Evolutionary conservation across 2,888 invertebrate genomes (phyloP).

Genomic region (Laothoe populi): DNA sequence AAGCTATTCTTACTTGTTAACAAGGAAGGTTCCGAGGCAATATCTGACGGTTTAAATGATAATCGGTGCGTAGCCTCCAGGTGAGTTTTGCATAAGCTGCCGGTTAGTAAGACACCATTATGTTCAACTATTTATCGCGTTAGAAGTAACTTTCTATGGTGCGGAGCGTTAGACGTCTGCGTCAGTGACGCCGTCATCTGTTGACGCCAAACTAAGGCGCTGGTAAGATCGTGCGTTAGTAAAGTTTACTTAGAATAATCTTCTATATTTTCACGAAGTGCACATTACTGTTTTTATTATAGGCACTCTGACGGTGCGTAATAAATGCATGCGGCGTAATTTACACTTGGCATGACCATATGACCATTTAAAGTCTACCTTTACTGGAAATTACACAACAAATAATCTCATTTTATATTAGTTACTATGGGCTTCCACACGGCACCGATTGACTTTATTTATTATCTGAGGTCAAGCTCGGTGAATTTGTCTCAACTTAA

Average conservation of each 20-base stretch:
- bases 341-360: no score
- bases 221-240: no score
- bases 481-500: conserved; percentile 24
- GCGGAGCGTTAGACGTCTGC: no score
- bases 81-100: conserved; percentile 9
- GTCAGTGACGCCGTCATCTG: no score
- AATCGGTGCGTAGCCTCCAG: conserved; percentile 18
- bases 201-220: no score
- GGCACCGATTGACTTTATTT: conserved; percentile 25
- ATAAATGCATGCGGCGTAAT: no score
- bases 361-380: no score
- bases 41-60: conserved; percentile 14
- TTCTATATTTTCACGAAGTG: no score
- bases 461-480: conserved; percentile 38
- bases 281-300: no score
- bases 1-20: conserved; percentile 12
- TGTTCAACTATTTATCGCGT: conserved; percentile 17
- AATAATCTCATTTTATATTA: conserved; percentile 13
- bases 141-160: no score
- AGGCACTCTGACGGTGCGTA: no score
- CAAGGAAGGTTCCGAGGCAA: conserved; percentile 9
- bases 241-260: no score
- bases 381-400: conserved; percentile 1
- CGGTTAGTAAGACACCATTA: conserved; percentile 19
- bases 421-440: conserved; percentile 27